These are phyloP conservation scores for Magallana nippona DNA, from an alignment of 2,888 invertebrate genomes.

Conservation along the genomic window DNA sequence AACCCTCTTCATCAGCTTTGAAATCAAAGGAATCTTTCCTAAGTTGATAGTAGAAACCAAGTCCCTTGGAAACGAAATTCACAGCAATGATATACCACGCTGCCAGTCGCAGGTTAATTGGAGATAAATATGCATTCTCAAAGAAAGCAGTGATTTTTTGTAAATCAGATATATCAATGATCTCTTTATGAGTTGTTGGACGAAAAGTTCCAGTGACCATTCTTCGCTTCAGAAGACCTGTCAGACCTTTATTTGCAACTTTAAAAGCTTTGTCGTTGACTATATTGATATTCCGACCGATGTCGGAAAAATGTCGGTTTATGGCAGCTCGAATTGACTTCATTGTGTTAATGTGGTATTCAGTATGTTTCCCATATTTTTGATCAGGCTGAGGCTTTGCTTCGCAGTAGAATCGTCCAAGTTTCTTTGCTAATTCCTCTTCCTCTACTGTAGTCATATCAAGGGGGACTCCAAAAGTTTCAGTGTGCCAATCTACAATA, in stretches of 20 bases:
- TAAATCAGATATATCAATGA: not conserved
- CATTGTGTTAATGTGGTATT: not conserved
- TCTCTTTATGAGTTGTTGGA: not conserved
- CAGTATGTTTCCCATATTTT: not conserved
- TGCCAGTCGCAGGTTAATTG: not conserved
- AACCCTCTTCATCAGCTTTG: not conserved
- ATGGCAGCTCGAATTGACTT: not conserved
- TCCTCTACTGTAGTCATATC: not conserved
- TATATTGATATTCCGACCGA: not conserved
- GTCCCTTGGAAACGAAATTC: constrained; percentile 8
- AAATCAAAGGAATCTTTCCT: not conserved
- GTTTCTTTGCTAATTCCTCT: not conserved
- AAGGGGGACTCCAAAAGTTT: not conserved
- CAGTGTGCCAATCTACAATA: not conserved
- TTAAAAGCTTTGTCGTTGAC: not conserved
- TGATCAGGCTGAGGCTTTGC: not conserved
- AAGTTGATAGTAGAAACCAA: not conserved
- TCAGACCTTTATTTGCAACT: not conserved
- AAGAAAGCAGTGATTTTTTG: constrained; percentile 3
- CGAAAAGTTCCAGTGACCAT: not conserved
- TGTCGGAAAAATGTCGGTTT: not conserved
- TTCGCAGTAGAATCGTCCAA: not conserved
- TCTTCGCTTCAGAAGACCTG: not conserved
- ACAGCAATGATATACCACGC: not conserved
- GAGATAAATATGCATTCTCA: not conserved